Evolutionary conservation across 2,113 vertebrate species (phyloP).

Genomic region (Herpailurus yagouaroundi): DNA sequence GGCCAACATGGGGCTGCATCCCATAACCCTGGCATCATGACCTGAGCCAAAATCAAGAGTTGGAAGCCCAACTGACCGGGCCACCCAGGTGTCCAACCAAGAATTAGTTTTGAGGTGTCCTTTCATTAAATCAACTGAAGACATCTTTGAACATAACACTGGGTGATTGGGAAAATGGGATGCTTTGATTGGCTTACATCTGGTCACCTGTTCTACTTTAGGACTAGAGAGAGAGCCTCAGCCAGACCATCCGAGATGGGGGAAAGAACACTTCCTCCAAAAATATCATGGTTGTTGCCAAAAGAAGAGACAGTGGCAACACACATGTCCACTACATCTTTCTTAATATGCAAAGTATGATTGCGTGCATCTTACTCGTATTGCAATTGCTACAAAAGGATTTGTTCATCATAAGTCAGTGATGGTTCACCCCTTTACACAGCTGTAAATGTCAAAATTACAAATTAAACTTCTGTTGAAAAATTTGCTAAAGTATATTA

Average conservation of each 20-base stretch:
- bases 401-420: background rate
- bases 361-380: background rate
- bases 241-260: background rate
- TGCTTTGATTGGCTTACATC: background rate
- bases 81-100: background rate
- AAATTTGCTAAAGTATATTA: background rate
- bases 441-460: conserved; percentile 19
- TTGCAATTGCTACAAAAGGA: background rate
- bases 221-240: background rate
- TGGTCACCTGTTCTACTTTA: background rate
- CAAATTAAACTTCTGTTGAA: background rate
- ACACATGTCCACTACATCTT: background rate
- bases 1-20: too few species aligned
- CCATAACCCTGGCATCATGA: too few species aligned
- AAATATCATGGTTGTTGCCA: background rate
- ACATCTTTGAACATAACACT: background rate
- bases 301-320: background rate
- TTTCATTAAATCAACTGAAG: background rate
- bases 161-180: background rate
- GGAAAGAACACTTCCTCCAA: background rate
- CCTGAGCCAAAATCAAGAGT: too few species aligned
- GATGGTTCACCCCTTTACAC: background rate
- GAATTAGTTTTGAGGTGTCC: background rate
- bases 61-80: too few species aligned
- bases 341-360: background rate